A percentile compares a stretch with the other conserved stretches of the same genome.
phyloP scores from a whole-genome alignment of 2,797 vertebrate species.

The Catostomus latipinnis region DNA sequence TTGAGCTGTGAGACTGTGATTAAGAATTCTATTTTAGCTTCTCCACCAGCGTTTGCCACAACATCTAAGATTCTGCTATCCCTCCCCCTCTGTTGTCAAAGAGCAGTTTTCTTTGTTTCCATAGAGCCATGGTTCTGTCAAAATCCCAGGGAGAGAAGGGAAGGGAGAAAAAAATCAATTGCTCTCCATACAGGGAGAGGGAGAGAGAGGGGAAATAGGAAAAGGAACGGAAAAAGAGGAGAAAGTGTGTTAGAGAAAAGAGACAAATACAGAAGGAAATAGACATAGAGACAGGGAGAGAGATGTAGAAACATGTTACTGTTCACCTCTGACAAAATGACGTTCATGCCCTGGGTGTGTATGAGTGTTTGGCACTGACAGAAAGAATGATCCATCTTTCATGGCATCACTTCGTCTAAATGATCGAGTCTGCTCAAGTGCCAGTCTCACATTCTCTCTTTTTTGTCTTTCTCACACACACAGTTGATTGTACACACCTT shows the following conservation, averaged over 20 bases:
- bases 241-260: no score
- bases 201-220: neutral
- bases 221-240: conserved; percentile 1
- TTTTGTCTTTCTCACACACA: conserved; percentile 1
- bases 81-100: conserved; percentile 73
- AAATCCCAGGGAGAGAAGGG: conserved; percentile 82
- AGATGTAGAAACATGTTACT: conserved; percentile 27
- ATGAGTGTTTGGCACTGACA: conserved; percentile 18
- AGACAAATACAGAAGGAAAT: neutral
- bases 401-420: conserved; percentile 44
- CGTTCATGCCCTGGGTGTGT: conserved; percentile 15
- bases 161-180: conserved; percentile 89
- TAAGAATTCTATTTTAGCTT: conserved; percentile 78
- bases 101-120: conserved; percentile 86
- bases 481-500: neutral
- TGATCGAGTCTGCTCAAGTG: conserved; percentile 24
- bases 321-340: conserved; percentile 20
- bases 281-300: neutral
- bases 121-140: conserved; percentile 98
- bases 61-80: conserved; percentile 70
- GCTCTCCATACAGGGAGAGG: conserved; percentile 77
- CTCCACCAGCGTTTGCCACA: conserved; percentile 72
- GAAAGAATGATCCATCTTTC: conserved; percentile 36
- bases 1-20: conserved; percentile 55
- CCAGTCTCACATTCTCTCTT: conserved; percentile 9